Conservation (phyloP, 2,797 vertebrate species). For the Protonibea diacanthus region DNA sequence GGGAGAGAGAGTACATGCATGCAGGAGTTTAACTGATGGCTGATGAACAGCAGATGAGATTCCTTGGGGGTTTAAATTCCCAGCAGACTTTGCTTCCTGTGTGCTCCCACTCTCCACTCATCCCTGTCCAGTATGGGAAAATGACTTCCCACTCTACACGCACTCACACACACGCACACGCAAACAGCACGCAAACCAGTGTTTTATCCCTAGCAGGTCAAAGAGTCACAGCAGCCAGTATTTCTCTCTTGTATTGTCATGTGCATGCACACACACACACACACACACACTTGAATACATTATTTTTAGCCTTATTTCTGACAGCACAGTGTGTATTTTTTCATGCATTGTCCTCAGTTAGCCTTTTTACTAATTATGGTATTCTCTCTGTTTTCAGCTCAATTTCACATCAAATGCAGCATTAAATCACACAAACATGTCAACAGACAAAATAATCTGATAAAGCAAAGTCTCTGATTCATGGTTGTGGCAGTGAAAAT, state of each 20-base stretch:
- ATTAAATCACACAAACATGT: neutral
- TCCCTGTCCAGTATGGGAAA: slow-evolving; percentile 84
- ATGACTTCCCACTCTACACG: slow-evolving; percentile 28
- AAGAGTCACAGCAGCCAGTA: neutral
- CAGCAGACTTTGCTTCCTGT: slow-evolving; percentile 82
- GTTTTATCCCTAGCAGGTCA: slow-evolving; percentile 28
- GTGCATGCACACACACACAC: neutral
- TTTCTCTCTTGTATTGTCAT: neutral
- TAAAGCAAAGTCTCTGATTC: slow-evolving; percentile 52
- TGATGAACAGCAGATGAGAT: slow-evolving; percentile 84
- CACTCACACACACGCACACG: slow-evolving; percentile 32
- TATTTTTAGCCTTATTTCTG: slow-evolving; percentile 10
- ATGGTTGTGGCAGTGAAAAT: slow-evolving; percentile 26
- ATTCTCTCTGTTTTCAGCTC: neutral
- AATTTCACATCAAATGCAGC: neutral
- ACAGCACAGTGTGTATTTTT: neutral
- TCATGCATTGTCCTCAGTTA: neutral
- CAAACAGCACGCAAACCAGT: slow-evolving; percentile 22
- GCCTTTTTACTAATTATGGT: neutral
- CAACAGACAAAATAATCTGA: slow-evolving; percentile 39
- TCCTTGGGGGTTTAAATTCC: slow-evolving; percentile 82
- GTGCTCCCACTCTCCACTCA: slow-evolving; percentile 66
- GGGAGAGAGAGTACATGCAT: slow-evolving; percentile 11
- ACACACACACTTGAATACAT: neutral
- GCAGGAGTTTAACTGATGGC: slow-evolving; percentile 62